Evolutionary conservation across 1,140 invertebrate species (phyloP).

Genomic region (Delia radicum): DNA sequence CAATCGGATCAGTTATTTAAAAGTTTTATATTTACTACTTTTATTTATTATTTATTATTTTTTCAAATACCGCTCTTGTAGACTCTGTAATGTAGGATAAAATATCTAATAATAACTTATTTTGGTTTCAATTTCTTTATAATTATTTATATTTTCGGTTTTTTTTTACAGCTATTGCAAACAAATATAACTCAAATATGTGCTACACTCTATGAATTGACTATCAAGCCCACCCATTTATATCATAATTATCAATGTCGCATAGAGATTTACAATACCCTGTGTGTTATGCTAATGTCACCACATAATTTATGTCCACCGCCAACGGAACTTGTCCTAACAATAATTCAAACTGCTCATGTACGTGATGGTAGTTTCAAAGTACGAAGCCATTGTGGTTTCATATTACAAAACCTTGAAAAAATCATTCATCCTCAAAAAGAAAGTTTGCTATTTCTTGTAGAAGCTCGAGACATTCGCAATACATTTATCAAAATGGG

Average conservation of each 20-base stretch:
- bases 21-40: no score
- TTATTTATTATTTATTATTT: no score
- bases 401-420: constrained; percentile 18
- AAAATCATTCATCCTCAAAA: constrained; percentile 32
- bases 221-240: neutral
- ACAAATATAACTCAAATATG: neutral
- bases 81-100: no score
- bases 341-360: constrained; percentile 8
- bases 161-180: neutral
- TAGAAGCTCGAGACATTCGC: constrained; percentile 12
- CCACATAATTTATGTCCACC: constrained; percentile 31
- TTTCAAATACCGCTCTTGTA: no score
- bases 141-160: neutral
- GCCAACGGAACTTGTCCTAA: constrained; percentile 13
- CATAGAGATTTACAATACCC: constrained; percentile 7
- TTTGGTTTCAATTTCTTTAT: neutral
- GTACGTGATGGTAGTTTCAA: neutral
- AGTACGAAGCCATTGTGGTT: constrained; percentile 15
- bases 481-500: constrained; percentile 9
- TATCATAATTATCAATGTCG: constrained; percentile 27
- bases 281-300: constrained; percentile 1
- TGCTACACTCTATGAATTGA: neutral
- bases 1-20: no score
- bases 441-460: constrained; percentile 25
- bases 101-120: no score